Evolutionary conservation across 2,888 invertebrate species (phyloP).

Genomic region (Lasioglossum lativentre): DNA sequence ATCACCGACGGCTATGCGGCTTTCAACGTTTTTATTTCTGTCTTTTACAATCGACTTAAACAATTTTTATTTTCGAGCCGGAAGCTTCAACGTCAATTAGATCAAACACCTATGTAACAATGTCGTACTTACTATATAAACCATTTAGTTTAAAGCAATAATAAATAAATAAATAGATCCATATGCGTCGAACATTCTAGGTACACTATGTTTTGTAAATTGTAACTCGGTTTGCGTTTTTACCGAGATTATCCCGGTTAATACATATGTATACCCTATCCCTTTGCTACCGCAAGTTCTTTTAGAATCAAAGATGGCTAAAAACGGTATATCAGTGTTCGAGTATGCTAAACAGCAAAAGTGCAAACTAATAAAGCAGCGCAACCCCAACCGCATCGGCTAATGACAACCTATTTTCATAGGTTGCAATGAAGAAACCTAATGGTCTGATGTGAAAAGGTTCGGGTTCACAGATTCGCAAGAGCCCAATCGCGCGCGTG

Average conservation of each 20-base stretch:
- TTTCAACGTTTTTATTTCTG: background rate
- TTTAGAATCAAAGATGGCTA: too few species aligned
- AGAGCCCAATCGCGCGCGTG: conserved; percentile 36
- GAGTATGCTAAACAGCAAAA: background rate
- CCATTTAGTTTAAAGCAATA: too few species aligned
- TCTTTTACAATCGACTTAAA: background rate
- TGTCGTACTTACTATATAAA: too few species aligned
- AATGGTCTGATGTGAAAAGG: background rate
- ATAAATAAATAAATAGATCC: too few species aligned
- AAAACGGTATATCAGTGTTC: too few species aligned
- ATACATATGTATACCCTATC: too few species aligned
- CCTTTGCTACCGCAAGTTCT: too few species aligned
- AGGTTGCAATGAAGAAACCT: background rate
- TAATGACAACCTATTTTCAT: background rate
- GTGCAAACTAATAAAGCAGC: background rate
- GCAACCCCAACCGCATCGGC: background rate
- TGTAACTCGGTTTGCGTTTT: background rate
- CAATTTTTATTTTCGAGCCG: background rate
- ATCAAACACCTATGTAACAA: too few species aligned
- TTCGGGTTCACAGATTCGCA: conserved; percentile 10
- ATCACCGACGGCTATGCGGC: background rate
- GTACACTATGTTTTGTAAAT: background rate
- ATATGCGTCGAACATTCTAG: too few species aligned
- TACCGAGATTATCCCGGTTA: too few species aligned
- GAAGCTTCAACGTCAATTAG: too few species aligned